Evolutionary conservation across 2,797 vertebrate species (phyloP).

Genomic region (Lophotriccus pileatus): DNA sequence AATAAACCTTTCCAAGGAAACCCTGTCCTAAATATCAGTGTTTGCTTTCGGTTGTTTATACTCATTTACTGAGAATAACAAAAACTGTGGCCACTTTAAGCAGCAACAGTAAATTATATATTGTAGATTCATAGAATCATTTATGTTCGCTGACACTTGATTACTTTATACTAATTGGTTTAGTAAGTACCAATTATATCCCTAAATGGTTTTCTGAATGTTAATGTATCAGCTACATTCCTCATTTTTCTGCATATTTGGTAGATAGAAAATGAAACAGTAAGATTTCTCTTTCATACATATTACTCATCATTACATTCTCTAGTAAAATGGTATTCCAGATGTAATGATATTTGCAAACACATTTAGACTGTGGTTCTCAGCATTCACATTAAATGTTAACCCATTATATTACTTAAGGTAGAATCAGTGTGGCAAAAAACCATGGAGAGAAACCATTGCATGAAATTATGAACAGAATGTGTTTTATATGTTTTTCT

Average conservation of each 20-base stretch:
- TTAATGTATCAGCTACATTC: background rate
- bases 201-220: conserved; percentile 17
- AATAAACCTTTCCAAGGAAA: background rate
- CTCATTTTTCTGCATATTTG: background rate
- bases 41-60: background rate
- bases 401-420: background rate
- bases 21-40: background rate
- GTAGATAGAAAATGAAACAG: conserved; percentile 18
- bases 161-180: conserved; percentile 32
- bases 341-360: background rate
- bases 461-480: background rate
- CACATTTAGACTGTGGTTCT: background rate
- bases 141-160: conserved; percentile 20
- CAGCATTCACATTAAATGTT: background rate
- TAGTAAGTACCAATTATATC: conserved; percentile 44
- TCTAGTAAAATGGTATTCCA: background rate
- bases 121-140: background rate
- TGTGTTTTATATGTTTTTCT: background rate
- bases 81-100: background rate
- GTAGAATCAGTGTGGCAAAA: background rate
- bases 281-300: background rate
- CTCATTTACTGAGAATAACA: background rate
- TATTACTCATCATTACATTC: background rate
- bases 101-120: background rate
- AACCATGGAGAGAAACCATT: background rate